Percentiles rank a stretch among this genome's conserved stretches.
Evolutionary conservation across 2,888 invertebrate species (phyloP).

Genomic region (Sussaba pulchella): DNA sequence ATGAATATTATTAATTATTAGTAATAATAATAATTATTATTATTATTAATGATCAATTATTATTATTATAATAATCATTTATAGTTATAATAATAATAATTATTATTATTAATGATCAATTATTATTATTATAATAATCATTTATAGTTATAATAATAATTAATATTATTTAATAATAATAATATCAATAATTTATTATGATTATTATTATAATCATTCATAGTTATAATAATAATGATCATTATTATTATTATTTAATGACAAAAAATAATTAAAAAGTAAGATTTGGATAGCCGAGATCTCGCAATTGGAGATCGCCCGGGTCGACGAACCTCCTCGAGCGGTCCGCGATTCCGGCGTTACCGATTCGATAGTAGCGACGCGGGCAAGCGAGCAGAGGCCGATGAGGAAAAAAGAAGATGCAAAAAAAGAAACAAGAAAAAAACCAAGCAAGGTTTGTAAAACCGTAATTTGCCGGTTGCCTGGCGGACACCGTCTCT

Average conservation of each 20-base stretch:
- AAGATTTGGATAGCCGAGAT: slow-evolving; percentile 18
- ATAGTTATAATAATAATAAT: too few relatives aligned
- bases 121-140: too few relatives aligned
- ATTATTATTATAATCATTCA: too few relatives aligned
- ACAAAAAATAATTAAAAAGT: slow-evolving; percentile 23
- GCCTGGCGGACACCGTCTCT: slow-evolving; percentile 51
- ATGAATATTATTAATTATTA: too few relatives aligned
- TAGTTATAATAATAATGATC: too few relatives aligned
- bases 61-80: too few relatives aligned
- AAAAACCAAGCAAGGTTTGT: slow-evolving; percentile 32
- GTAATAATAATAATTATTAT: too few relatives aligned
- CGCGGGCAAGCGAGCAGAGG: slow-evolving; percentile 32
- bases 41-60: too few relatives aligned
- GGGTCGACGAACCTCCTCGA: slow-evolving; percentile 54
- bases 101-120: too few relatives aligned
- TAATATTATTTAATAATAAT: too few relatives aligned
- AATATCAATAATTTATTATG: too few relatives aligned
- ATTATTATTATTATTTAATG: not conserved
- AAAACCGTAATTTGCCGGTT: slow-evolving; percentile 61
- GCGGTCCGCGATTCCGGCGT: slow-evolving; percentile 25
- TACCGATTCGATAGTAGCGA: slow-evolving; percentile 56
- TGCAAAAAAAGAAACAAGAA: slow-evolving; percentile 16
- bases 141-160: too few relatives aligned
- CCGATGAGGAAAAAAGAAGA: slow-evolving; percentile 43
- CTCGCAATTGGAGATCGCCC: slow-evolving; percentile 44